phyloP scores from a whole-genome alignment of 2,113 vertebrate genomes.

The Lepisosteus osseus region DNA sequence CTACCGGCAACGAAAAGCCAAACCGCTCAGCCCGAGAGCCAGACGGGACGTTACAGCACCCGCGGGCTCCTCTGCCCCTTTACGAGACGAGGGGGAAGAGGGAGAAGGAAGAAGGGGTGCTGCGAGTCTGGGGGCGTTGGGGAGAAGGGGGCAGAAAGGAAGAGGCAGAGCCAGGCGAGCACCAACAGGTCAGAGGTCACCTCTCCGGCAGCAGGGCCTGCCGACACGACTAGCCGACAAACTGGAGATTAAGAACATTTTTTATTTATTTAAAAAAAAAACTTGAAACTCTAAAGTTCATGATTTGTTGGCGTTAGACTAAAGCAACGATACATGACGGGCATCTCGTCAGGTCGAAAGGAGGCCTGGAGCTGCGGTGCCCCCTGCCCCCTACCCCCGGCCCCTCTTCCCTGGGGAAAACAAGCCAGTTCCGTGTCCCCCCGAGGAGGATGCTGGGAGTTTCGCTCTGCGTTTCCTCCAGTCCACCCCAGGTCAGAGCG shows the following conservation, averaged over 20 bases:
- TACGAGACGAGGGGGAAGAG: conserved; percentile 25
- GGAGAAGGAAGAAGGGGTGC: conserved; percentile 21
- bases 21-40: too few species aligned
- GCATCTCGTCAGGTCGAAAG: conserved; percentile 58
- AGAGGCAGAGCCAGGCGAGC: background rate
- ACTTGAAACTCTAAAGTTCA: conserved; percentile 49
- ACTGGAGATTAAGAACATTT: conserved; percentile 30
- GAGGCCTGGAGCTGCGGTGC: conserved; percentile 28
- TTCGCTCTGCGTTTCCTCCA: conserved; percentile 23
- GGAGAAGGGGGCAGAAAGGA: background rate
- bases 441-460: conserved; percentile 36
- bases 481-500: conserved; percentile 38
- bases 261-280: conserved; percentile 37
- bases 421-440: conserved; percentile 27
- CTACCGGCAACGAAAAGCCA: too few species aligned
- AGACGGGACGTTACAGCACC: too few species aligned
- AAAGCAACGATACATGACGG: conserved; percentile 58
- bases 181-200: too few species aligned
- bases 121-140: background rate
- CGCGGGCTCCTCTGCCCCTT: conserved; percentile 37
- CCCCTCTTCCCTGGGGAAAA: background rate
- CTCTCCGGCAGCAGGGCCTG: too few species aligned
- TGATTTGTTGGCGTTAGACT: conserved; percentile 57
- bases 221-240: conserved; percentile 35
- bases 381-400: too few species aligned